phyloP scores from a whole-genome alignment of 2,888 invertebrate species.

The Scelioninae gen. 1 region DNA sequence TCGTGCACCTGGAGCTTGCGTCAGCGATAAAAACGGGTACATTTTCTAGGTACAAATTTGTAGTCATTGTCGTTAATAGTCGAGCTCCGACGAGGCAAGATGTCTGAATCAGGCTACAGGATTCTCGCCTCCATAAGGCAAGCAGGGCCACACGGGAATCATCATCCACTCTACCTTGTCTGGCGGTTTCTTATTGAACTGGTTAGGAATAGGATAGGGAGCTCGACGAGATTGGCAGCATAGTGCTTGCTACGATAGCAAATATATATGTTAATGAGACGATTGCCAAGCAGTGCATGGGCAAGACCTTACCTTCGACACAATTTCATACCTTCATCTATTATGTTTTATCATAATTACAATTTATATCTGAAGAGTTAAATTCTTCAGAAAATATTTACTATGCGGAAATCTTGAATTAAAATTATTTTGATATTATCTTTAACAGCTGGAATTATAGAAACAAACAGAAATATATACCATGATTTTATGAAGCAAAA shows the following conservation, averaged over 20 bases:
- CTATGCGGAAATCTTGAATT: too few relatives aligned
- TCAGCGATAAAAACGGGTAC: constrained; percentile 48
- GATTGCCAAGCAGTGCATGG: constrained; percentile 56
- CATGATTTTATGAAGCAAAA: too few relatives aligned
- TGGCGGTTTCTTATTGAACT: constrained; percentile 68
- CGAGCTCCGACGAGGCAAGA: constrained; percentile 43
- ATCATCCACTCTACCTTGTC: constrained; percentile 61
- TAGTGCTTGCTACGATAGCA: constrained; percentile 51
- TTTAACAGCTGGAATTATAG: too few relatives aligned
- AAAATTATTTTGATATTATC: too few relatives aligned
- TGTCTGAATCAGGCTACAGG: constrained; percentile 45
- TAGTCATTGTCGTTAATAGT: constrained; percentile 63
- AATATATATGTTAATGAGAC: constrained; percentile 69
- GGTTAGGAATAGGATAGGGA: constrained; percentile 39
- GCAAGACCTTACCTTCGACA: constrained; percentile 29
- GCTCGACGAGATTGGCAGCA: constrained; percentile 65
- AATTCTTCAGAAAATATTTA: too few relatives aligned
- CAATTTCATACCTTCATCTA: constrained; percentile 29
- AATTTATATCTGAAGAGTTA: constrained; percentile 18
- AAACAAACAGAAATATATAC: too few relatives aligned
- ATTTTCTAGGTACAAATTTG: constrained; percentile 57
- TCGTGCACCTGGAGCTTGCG: constrained; percentile 3
- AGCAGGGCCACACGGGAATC: constrained; percentile 59
- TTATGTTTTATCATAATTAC: constrained; percentile 51
- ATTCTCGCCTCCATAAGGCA: constrained; percentile 49